Evolutionary conservation across 2,797 vertebrate genomes (phyloP).

Genomic region (Bovichtus diacanthus): DNA sequence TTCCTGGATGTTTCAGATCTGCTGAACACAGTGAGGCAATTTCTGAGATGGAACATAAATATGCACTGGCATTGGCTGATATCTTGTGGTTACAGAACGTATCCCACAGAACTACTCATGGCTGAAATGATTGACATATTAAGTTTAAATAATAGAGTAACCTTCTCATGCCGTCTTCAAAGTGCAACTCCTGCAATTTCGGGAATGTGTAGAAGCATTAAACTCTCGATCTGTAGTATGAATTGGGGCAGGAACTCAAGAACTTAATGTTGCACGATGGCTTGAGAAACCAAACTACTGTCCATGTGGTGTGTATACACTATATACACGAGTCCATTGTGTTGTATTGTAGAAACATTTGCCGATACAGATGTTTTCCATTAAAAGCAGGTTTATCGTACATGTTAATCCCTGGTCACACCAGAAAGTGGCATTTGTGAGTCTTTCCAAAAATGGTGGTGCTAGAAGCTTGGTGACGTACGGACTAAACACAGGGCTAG

Average conservation of each 20-base stretch:
- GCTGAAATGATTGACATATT: slow-evolving; percentile 84
- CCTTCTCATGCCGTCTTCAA: slow-evolving; percentile 69
- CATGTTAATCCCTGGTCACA: not conserved
- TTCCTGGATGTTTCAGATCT: slow-evolving; percentile 50
- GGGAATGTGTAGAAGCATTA: slow-evolving; percentile 69
- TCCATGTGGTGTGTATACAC: not conserved
- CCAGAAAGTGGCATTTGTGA: not conserved
- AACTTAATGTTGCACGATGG: slow-evolving; percentile 10
- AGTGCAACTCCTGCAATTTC: slow-evolving; percentile 81
- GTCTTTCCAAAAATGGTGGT: not conserved
- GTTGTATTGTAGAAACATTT: not conserved
- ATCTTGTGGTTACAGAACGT: slow-evolving; percentile 76
- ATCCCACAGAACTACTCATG: slow-evolving; percentile 73
- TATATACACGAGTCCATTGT: not conserved
- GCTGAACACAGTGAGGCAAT: slow-evolving; percentile 52
- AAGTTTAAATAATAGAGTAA: slow-evolving; percentile 82
- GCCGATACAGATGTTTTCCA: slow-evolving; percentile 15
- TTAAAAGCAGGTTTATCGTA: not conserved
- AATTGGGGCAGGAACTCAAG: slow-evolving; percentile 24
- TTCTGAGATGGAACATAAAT: slow-evolving; percentile 73
- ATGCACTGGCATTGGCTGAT: slow-evolving; percentile 76
- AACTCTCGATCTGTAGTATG: slow-evolving; percentile 35
- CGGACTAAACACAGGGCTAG: not conserved
- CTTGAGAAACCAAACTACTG: slow-evolving; percentile 14
- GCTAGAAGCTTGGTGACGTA: no score